A percentile compares a stretch with the other conserved stretches of the same genome.
phyloP scores from a whole-genome alignment of 2,888 invertebrate genomes.

The Neoascia interrupta region DNA sequence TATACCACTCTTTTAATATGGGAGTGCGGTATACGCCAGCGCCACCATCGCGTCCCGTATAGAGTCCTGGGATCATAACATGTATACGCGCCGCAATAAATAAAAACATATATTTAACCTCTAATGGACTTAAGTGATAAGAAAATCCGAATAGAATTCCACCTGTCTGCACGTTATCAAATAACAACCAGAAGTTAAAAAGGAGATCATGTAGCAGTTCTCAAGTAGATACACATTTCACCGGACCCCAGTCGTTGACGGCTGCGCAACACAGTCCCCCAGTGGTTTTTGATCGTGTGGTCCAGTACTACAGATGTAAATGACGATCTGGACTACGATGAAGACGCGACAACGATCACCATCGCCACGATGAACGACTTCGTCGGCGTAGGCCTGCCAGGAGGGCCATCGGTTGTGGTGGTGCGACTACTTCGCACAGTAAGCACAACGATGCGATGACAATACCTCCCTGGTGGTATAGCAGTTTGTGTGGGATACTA shows the following conservation, averaged over 20 bases:
- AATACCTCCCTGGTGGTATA: conserved; percentile 46
- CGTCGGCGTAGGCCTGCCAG: conserved; percentile 2
- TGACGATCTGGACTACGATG: conserved; percentile 62
- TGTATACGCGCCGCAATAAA: conserved; percentile 57
- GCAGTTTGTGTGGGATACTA: conserved; percentile 58
- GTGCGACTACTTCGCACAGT: neutral
- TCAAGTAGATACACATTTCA: conserved; percentile 41
- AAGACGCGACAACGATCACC: conserved; percentile 53
- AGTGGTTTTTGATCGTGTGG: conserved; percentile 49
- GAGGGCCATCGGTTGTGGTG: neutral
- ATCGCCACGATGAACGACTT: conserved; percentile 10
- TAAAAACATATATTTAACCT: conserved; percentile 71
- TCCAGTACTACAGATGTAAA: conserved; percentile 62
- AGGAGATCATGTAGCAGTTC: conserved; percentile 70
- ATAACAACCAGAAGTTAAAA: conserved; percentile 72
- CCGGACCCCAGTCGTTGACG: conserved; percentile 9
- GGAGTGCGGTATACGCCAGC: neutral
- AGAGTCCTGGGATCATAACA: conserved; percentile 39
- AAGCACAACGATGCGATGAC: conserved; percentile 21
- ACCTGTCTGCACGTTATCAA: conserved; percentile 71
- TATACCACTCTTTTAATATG: no score
- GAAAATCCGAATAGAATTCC: conserved; percentile 69
- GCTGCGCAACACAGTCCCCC: neutral
- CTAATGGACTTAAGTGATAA: conserved; percentile 73
- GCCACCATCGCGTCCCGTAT: neutral